Conservation (phyloP, 2,888 invertebrate species). For the Eugnorisma glareosa region DNA sequence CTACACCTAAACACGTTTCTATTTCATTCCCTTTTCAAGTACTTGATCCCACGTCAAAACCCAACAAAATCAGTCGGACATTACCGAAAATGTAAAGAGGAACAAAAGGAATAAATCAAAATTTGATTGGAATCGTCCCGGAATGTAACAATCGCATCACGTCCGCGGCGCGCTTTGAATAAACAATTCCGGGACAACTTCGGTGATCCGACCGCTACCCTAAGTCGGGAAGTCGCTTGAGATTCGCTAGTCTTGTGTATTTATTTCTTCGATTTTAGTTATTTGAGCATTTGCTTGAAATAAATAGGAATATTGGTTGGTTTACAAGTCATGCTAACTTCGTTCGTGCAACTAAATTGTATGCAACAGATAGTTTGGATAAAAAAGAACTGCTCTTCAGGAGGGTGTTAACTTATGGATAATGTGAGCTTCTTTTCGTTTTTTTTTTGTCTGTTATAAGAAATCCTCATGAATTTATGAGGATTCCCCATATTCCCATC, state of each 20-base stretch:
- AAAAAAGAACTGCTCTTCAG: neutral
- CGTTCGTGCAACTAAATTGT: neutral
- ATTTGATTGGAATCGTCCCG: constrained; percentile 79
- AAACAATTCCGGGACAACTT: constrained; percentile 79
- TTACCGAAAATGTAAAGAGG: constrained; percentile 72
- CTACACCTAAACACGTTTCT: constrained; percentile 20
- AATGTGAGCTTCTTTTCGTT: neutral
- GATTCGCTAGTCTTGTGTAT: constrained; percentile 17
- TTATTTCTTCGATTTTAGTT: neutral
- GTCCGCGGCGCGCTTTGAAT: constrained; percentile 80
- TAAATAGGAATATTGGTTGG: neutral
- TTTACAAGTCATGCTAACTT: neutral
- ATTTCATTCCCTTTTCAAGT: constrained; percentile 38
- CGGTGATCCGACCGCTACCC: constrained; percentile 67
- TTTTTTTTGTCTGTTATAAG: no score
- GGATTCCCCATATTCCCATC: no score
- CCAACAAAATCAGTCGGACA: constrained; percentile 71
- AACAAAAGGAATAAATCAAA: constrained; percentile 82
- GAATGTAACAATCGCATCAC: constrained; percentile 83
- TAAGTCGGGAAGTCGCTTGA: constrained; percentile 38
- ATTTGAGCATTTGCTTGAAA: neutral
- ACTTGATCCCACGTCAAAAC: constrained; percentile 62
- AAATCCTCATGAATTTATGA: neutral
- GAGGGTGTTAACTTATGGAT: neutral
- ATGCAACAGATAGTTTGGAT: neutral